These are phyloP conservation scores for Nematolebias whitei DNA, from an alignment of 2,113 vertebrate genomes.

Conservation along the genomic window DNA sequence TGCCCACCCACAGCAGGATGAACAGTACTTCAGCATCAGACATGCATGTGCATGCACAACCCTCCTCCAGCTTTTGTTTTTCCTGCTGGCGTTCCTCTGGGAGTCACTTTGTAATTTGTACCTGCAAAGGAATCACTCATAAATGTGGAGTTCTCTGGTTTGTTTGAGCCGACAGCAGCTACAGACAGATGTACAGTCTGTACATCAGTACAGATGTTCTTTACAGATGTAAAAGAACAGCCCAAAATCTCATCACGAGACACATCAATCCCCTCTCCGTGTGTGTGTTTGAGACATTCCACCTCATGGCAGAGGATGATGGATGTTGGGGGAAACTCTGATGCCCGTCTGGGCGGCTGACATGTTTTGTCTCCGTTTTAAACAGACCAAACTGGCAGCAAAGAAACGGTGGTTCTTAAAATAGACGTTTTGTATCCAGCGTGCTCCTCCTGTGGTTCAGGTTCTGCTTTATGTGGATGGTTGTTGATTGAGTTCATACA, in stretches of 20 bases:
- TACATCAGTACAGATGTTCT: too few species aligned
- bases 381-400: constrained; percentile 37
- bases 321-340: constrained; percentile 49
- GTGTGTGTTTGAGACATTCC: constrained; percentile 20
- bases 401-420: constrained; percentile 13
- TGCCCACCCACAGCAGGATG: constrained; percentile 5
- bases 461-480: background rate
- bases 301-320: constrained; percentile 30
- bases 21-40: constrained; percentile 10
- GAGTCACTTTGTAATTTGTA: background rate
- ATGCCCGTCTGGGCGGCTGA: constrained; percentile 33
- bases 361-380: constrained; percentile 44
- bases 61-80: constrained; percentile 3
- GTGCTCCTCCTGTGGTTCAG: background rate
- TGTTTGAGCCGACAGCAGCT: constrained; percentile 33
- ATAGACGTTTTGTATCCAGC: background rate
- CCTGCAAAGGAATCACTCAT: background rate
- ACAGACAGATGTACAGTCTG: constrained; percentile 27
- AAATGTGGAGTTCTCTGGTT: constrained; percentile 2
- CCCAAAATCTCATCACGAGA: constrained; percentile 24
- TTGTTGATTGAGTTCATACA: too few species aligned
- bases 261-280: constrained; percentile 31
- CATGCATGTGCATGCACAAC: constrained; percentile 5
- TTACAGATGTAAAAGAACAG: too few species aligned
- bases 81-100: constrained; percentile 4